Conservation (phyloP, 2,113 vertebrate species). For the Nothobranchius kuhntae region DNA sequence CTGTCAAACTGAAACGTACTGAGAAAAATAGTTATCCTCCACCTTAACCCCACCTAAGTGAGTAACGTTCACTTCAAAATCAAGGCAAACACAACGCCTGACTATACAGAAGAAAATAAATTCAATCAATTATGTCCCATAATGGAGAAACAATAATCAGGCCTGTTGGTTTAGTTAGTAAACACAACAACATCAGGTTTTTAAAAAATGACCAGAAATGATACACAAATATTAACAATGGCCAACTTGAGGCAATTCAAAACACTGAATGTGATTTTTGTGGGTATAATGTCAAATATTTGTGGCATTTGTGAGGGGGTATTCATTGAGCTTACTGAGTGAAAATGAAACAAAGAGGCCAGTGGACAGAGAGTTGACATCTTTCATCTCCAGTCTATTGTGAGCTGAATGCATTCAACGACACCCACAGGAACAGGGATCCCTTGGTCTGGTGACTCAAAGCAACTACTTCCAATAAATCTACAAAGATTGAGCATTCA, state of each 20-base stretch:
- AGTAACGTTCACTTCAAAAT: slow-evolving; percentile 48
- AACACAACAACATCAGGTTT: slow-evolving; percentile 34
- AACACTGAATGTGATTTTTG: slow-evolving; percentile 13
- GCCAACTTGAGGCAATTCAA: slow-evolving; percentile 43
- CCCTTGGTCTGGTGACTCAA: slow-evolving; percentile 52
- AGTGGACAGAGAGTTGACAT: slow-evolving; percentile 39
- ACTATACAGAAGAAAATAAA: neutral
- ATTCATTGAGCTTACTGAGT: slow-evolving; percentile 32
- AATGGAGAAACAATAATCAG: slow-evolving; percentile 36
- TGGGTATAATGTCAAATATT: slow-evolving; percentile 38
- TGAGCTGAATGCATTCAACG: slow-evolving; percentile 46
- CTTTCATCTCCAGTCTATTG: slow-evolving; percentile 67
- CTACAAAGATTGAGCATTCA: slow-evolving; percentile 9
- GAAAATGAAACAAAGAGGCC: slow-evolving; percentile 53
- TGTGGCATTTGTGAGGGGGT: slow-evolving; percentile 44
- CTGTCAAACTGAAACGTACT: slow-evolving; percentile 16
- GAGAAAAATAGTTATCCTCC: slow-evolving; percentile 22
- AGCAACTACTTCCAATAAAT: slow-evolving; percentile 13
- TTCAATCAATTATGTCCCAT: slow-evolving; percentile 18
- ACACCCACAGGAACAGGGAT: slow-evolving; percentile 39
- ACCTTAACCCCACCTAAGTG: slow-evolving; percentile 29
- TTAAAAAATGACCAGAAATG: slow-evolving; percentile 36
- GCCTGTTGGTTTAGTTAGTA: slow-evolving; percentile 23
- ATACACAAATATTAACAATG: slow-evolving; percentile 53
- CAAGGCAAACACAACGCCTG: slow-evolving; percentile 30